Conservation (phyloP, 2,113 vertebrate genomes). For the Thinocorus orbignyianus region DNA sequence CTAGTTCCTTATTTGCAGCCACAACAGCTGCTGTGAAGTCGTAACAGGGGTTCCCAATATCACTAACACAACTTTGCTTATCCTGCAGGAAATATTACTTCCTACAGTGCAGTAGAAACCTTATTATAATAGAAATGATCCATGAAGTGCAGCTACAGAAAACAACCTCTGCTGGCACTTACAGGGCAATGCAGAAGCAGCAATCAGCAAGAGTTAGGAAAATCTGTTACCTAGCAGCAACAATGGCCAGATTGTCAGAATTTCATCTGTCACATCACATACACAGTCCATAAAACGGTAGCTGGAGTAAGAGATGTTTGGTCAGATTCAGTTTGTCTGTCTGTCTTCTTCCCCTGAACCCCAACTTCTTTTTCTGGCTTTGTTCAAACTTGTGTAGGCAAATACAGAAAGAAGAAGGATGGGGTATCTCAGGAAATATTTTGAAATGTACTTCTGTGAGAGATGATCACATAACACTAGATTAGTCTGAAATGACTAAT, state of each 20-base stretch:
- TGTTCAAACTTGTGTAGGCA: background rate
- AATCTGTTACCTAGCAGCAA: background rate
- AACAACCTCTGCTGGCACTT: background rate
- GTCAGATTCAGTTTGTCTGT: background rate
- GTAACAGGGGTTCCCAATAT: no score
- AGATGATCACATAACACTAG: background rate
- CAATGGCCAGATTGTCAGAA: background rate
- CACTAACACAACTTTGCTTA: background rate
- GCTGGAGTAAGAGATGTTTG: background rate
- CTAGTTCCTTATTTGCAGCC: background rate
- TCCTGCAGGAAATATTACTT: background rate
- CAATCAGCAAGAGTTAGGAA: background rate
- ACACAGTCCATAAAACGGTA: background rate
- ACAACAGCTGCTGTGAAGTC: background rate
- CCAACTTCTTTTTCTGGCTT: background rate
- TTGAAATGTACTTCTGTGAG: background rate
- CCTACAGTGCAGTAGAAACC: background rate
- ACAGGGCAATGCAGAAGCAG: background rate
- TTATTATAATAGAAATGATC: background rate
- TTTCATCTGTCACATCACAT: background rate
- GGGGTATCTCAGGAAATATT: background rate
- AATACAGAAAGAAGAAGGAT: background rate
- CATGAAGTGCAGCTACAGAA: background rate
- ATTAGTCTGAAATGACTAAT: slow-evolving; percentile 23
- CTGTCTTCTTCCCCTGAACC: background rate